Evolutionary conservation across 2,113 vertebrate genomes (phyloP).

Genomic region (Serinus canaria): DNA sequence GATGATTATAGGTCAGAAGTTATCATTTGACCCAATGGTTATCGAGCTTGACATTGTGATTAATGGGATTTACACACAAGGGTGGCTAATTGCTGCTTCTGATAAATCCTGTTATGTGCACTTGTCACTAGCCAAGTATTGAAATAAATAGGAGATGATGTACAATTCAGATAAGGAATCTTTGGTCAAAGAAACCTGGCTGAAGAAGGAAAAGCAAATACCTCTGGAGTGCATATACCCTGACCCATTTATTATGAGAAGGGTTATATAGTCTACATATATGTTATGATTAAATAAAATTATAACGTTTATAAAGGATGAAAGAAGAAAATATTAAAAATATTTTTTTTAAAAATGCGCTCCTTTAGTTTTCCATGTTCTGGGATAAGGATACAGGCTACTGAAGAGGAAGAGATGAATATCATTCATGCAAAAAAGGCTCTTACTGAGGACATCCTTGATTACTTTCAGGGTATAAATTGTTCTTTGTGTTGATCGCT

Average conservation of each 20-base stretch:
- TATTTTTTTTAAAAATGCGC: accelerated
- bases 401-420: background rate
- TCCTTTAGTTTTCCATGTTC: background rate
- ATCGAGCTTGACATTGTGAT: conserved; percentile 28
- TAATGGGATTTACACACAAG: conserved; percentile 40
- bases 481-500: background rate
- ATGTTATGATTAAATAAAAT: background rate
- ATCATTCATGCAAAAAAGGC: background rate
- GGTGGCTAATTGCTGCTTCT: background rate
- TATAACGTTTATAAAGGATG: background rate
- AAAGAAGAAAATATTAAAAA: background rate
- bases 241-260: background rate
- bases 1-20: conserved; percentile 18
- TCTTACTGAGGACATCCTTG: background rate
- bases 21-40: conserved; percentile 13
- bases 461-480: background rate
- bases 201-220: background rate
- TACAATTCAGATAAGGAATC: conserved; percentile 1
- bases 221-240: background rate
- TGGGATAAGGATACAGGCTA: background rate
- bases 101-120: conserved; percentile 18
- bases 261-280: background rate
- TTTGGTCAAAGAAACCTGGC: background rate
- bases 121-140: conserved; percentile 17
- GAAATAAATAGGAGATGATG: conserved; percentile 47